Conservation (phyloP, 2,797 vertebrate genomes). For the Melanotaenia nigrans region DNA sequence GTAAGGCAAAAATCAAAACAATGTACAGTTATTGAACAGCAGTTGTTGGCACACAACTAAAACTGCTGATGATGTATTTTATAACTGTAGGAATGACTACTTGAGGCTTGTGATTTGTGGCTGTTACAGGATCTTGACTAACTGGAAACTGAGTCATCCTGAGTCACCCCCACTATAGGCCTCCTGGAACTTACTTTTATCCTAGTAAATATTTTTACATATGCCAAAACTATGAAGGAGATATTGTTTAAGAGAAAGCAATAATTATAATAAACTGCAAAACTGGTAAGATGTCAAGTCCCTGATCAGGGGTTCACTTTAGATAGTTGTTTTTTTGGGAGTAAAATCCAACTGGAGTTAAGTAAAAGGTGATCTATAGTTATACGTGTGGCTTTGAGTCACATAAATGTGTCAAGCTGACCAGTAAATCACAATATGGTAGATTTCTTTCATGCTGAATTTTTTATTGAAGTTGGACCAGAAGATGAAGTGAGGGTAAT, state of each 20-base stretch:
- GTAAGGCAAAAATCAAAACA: not conserved
- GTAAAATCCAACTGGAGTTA: constrained; percentile 8
- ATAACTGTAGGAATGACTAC: constrained; percentile 26
- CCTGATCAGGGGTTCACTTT: too few species aligned
- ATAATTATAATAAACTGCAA: constrained; percentile 11
- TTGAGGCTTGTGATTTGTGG: constrained; percentile 62
- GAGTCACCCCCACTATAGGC: constrained; percentile 56
- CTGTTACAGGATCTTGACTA: constrained; percentile 35
- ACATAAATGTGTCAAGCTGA: constrained; percentile 5
- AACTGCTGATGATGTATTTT: constrained; percentile 43
- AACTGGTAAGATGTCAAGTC: too few species aligned
- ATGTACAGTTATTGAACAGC: constrained; percentile 1
- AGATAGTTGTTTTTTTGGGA: too few species aligned
- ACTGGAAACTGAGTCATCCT: constrained; percentile 62
- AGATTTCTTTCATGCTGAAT: not conserved
- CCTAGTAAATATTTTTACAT: constrained; percentile 27
- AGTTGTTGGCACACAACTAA: constrained; percentile 19
- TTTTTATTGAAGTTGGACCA: constrained; percentile 30
- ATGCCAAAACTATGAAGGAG: constrained; percentile 34
- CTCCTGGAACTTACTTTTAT: constrained; percentile 47
- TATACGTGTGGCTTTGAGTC: constrained; percentile 4
- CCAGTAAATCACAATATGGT: constrained; percentile 16
- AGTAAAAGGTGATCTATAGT: constrained; percentile 9
- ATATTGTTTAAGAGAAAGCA: constrained; percentile 46
- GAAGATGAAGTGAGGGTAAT: constrained; percentile 22